These are phyloP conservation scores for Climacteris rufus DNA, from an alignment of 2,113 vertebrate genomes.

Conservation along the genomic window DNA sequence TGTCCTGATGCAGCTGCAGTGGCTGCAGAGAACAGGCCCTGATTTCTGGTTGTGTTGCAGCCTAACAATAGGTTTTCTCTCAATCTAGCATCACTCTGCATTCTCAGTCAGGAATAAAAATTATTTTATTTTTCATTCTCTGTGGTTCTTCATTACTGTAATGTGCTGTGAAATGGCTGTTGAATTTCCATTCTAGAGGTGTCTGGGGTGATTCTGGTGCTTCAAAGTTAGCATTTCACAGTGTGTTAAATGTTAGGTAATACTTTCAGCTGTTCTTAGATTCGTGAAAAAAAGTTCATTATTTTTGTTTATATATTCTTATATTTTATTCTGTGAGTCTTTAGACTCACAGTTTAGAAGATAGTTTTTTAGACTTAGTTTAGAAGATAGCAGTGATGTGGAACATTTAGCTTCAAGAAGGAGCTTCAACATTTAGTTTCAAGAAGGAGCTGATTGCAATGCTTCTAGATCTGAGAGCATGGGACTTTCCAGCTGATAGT, in stretches of 20 bases:
- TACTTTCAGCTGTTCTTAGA: background rate
- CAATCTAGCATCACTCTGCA: background rate
- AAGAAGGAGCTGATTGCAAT: background rate
- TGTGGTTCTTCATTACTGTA: background rate
- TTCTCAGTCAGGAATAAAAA: background rate
- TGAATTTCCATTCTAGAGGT: background rate
- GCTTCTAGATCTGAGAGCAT: background rate
- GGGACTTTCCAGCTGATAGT: background rate
- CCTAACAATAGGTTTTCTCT: background rate
- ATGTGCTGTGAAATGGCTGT: background rate
- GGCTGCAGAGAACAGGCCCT: background rate
- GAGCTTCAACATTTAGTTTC: background rate
- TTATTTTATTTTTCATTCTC: background rate
- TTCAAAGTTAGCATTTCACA: background rate
- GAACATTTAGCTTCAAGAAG: background rate
- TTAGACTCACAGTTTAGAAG: background rate
- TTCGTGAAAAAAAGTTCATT: background rate
- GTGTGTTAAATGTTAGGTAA: background rate
- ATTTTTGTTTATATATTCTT: background rate
- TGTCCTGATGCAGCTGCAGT: background rate
- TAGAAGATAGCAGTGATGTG: background rate
- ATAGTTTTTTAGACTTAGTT: too few relatives aligned
- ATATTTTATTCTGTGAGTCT: background rate
- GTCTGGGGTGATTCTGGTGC: background rate
- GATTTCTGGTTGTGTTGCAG: background rate